phyloP scores from a whole-genome alignment of 2,888 invertebrate species.

The Coelinius sp. region DNA sequence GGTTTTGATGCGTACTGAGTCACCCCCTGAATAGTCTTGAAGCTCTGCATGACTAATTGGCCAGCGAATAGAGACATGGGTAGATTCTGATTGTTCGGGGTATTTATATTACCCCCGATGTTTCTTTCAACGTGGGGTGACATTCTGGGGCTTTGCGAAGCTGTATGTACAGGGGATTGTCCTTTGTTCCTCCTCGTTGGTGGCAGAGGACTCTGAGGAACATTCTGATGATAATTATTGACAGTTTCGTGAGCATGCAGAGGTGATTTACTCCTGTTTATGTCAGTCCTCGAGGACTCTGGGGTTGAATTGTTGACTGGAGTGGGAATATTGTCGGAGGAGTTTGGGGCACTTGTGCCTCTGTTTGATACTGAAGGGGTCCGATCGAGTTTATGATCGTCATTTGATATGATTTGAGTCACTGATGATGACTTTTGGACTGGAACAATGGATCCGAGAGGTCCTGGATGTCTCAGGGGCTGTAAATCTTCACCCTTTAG shows the following conservation, averaged over 20 bases:
- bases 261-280: neutral
- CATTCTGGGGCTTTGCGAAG: slow-evolving; percentile 13
- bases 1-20: slow-evolving; percentile 32
- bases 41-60: slow-evolving; percentile 63
- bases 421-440: neutral
- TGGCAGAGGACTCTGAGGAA: slow-evolving; percentile 55
- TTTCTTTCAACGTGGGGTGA: slow-evolving; percentile 33
- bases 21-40: slow-evolving; percentile 58
- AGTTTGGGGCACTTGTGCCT: neutral
- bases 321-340: neutral
- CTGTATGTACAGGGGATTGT: slow-evolving; percentile 56
- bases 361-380: neutral
- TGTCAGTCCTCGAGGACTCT: neutral
- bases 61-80: slow-evolving; percentile 58
- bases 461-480: neutral
- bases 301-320: neutral
- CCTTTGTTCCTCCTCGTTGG: slow-evolving; percentile 60
- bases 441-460: neutral
- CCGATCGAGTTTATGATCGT: neutral
- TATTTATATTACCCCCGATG: slow-evolving; percentile 44
- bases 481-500: neutral
- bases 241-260: slow-evolving; percentile 16
- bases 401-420: neutral
- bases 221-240: slow-evolving; percentile 23
- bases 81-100: neutral